These are phyloP conservation scores for Scaptomyza hsui DNA, from an alignment of 1,140 invertebrate species.

Conservation along the genomic window DNA sequence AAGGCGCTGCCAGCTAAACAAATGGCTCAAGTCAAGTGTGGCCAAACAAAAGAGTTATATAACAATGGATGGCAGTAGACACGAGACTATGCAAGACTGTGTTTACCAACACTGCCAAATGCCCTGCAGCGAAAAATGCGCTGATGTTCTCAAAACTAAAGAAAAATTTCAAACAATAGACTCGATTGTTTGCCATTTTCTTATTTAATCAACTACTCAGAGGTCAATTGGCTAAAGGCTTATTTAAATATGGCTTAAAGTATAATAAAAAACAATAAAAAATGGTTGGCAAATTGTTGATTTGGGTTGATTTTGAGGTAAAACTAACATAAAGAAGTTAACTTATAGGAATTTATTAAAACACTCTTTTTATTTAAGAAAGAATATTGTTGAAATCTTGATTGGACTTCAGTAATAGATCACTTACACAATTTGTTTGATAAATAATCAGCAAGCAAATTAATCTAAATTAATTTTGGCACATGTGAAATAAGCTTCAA, in stretches of 20 bases:
- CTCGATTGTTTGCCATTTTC: slow-evolving; percentile 20
- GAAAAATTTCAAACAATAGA: slow-evolving; percentile 23
- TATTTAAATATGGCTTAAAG: not conserved
- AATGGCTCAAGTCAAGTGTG: slow-evolving; percentile 63
- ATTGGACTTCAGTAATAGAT: not conserved
- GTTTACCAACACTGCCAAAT: slow-evolving; percentile 15
- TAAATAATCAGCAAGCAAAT: slow-evolving; percentile 16
- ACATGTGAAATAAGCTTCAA: slow-evolving; percentile 2
- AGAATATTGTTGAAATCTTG: not conserved
- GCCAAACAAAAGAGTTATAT: slow-evolving; percentile 72
- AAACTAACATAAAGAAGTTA: too few relatives aligned
- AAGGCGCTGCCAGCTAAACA: slow-evolving; percentile 43
- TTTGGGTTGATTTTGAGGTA: too few relatives aligned
- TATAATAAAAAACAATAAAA: not conserved
- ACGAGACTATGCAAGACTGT: slow-evolving; percentile 18
- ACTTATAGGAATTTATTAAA: too few relatives aligned
- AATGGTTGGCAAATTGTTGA: too few relatives aligned
- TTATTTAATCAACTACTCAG: slow-evolving; percentile 15
- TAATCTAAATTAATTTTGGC: slow-evolving; percentile 42
- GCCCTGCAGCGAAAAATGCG: slow-evolving; percentile 25
- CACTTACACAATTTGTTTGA: not conserved
- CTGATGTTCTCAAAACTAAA: slow-evolving; percentile 2
- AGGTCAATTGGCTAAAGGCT: slow-evolving; percentile 8
- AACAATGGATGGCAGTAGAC: slow-evolving; percentile 43
- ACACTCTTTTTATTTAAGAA: too few relatives aligned